Evolutionary conservation across 2,888 invertebrate genomes (phyloP), one percentile per base, ranked within the genome.

Genomic region (Thumatha senex): DNA sequence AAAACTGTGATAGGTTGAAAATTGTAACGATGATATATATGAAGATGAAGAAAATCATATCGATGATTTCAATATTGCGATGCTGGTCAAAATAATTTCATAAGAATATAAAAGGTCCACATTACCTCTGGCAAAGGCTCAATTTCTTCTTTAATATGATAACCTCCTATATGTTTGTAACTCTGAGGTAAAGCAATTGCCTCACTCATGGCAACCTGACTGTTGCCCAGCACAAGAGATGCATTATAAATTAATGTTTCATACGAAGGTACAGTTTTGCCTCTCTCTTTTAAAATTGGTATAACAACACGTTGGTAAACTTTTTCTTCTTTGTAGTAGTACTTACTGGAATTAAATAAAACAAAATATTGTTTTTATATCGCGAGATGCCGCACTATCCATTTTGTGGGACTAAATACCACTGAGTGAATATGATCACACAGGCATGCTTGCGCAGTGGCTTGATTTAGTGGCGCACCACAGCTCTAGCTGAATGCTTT

Each of bases 71-170:
- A 24, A 2, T 2, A 24, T 24, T 24, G 5, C n/a, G 5, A 4
- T 24, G 18, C 3, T 24, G 5, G 2, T 24, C 5, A 24, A 24
- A 4, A 5, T 4, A 24, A 24, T 24, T 24, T 24, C 18, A 5
- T 24, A 24, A 24, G 18, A 24, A 5, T 24, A 24, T 24, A 5
- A 24, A 24, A 24, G 18, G 3, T 24, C 5, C 18, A 24, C 18
- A 15, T 39, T 30, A 77, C 78, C 61, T 72, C 58, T 0, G 76
- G 72, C 40, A 78, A 61, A 4, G 73, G 70, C 38, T 63, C 59
- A 7, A 63, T 48, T 0, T 61, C 52, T 0, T 60, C 54, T 29
- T 67, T 57, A 30, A 79, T 72, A 46, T 78, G 77, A 39, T 65
- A 77, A 3, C 76, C 76, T n/a, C 66, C 73, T 14, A 76, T 58